phyloP scores from a whole-genome alignment of 2,888 invertebrate genomes.

The Priapulus caudatus region DNA sequence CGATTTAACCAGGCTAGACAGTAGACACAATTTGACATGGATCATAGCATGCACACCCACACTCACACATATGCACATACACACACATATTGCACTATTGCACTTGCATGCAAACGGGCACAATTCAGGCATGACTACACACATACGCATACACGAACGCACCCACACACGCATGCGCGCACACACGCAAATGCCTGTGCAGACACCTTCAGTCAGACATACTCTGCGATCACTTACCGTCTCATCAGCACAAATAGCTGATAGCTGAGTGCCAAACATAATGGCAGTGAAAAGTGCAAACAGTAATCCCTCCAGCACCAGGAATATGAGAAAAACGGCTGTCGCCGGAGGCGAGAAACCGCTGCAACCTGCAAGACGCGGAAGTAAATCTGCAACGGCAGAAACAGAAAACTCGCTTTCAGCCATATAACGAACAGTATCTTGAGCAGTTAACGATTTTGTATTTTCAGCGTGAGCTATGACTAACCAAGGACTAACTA shows the following conservation, averaged over 20 bases:
- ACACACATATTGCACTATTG: no score
- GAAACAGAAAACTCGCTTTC: no score
- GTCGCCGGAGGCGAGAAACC: slow-evolving; percentile 89
- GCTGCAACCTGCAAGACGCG: slow-evolving; percentile 55
- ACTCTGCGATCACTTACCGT: slow-evolving; percentile 51
- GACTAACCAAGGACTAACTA: no score
- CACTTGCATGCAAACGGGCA: background rate
- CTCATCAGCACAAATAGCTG: slow-evolving; percentile 96
- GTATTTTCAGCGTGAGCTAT: no score
- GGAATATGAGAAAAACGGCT: slow-evolving; percentile 74
- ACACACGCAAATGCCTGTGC: slow-evolving; percentile 4
- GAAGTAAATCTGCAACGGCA: no score
- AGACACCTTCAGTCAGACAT: slow-evolving; percentile 5
- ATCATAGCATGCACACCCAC: no score
- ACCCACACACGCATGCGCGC: no score
- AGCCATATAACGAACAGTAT: no score
- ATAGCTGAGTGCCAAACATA: slow-evolving; percentile 90
- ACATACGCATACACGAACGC: slow-evolving; percentile 5
- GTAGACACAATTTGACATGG: no score
- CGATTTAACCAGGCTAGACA: no score
- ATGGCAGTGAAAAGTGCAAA: slow-evolving; percentile 96
- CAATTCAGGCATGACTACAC: background rate
- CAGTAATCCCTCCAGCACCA: slow-evolving; percentile 83
- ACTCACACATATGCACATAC: no score
- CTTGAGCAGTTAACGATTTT: no score